phyloP scores from a whole-genome alignment of 2,888 invertebrate genomes.

The Ariolimax columbianus region DNA sequence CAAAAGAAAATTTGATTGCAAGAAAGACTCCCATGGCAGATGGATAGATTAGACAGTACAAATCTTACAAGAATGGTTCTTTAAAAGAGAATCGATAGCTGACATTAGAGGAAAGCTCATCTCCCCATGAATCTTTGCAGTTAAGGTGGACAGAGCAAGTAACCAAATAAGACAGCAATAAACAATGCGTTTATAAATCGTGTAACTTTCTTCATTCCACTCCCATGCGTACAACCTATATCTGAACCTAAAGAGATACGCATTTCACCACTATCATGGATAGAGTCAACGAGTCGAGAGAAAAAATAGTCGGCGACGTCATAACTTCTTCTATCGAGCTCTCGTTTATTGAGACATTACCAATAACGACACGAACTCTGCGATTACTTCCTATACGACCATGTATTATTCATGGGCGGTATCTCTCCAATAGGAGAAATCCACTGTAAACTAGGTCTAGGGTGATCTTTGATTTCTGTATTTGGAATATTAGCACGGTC shows the following conservation, averaged over 20 bases:
- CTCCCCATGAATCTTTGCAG: too few species aligned
- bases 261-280: slow-evolving; percentile 21
- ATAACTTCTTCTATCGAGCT: neutral
- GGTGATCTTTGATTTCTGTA: slow-evolving; percentile 25
- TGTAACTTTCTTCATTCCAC: neutral
- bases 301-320: neutral
- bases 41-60: too few species aligned
- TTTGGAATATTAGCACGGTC: slow-evolving; percentile 11
- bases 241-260: slow-evolving; percentile 12
- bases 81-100: too few species aligned
- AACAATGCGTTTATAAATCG: too few species aligned
- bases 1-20: too few species aligned
- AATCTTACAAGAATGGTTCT: too few species aligned
- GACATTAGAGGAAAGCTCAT: too few species aligned
- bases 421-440: neutral
- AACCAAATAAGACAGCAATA: too few species aligned
- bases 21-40: too few species aligned
- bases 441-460: slow-evolving; percentile 10
- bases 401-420: slow-evolving; percentile 35
- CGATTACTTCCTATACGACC: neutral
- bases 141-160: too few species aligned
- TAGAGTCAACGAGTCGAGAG: neutral
- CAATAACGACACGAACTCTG: slow-evolving; percentile 3
- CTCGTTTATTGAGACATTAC: slow-evolving; percentile 13
- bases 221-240: neutral